phyloP scores from a whole-genome alignment of 2,888 invertebrate genomes.

The Phaedon cochleariae region DNA sequence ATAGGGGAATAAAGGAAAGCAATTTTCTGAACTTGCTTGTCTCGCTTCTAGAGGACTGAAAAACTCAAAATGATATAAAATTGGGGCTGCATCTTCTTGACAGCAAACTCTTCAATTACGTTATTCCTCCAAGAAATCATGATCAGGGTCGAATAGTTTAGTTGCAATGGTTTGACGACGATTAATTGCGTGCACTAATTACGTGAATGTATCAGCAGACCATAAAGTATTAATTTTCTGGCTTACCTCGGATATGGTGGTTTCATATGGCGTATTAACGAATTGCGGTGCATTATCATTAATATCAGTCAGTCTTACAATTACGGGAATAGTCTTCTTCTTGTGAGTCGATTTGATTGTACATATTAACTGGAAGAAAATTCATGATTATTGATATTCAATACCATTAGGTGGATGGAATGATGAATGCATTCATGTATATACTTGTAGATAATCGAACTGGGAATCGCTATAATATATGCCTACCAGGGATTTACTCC shows the following conservation, averaged over 20 bases:
- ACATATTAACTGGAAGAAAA: slow-evolving; percentile 75
- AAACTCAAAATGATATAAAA: no score
- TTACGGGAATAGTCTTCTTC: slow-evolving; percentile 85
- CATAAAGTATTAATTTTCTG: slow-evolving; percentile 1
- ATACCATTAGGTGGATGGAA: not conserved
- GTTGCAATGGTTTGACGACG: not conserved
- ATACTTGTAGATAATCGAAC: not conserved
- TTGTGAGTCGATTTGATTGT: slow-evolving; percentile 82
- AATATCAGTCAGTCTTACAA: slow-evolving; percentile 88
- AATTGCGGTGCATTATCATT: slow-evolving; percentile 91
- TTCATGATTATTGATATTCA: not conserved
- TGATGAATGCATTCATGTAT: slow-evolving; percentile 4
- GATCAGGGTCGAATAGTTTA: no score
- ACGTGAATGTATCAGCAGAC: not conserved
- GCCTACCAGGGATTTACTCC: no score
- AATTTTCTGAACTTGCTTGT: no score
- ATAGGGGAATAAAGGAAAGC: no score
- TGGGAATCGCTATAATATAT: no score
- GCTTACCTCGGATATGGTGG: slow-evolving; percentile 85
- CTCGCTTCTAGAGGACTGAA: no score
- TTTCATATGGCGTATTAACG: slow-evolving; percentile 83
- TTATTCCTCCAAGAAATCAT: no score
- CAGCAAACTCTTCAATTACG: no score
- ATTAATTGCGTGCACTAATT: not conserved
- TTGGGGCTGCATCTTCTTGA: no score